Conservation (phyloP, 1,140 invertebrate genomes). For the Aphelinus atriplicis region DNA sequence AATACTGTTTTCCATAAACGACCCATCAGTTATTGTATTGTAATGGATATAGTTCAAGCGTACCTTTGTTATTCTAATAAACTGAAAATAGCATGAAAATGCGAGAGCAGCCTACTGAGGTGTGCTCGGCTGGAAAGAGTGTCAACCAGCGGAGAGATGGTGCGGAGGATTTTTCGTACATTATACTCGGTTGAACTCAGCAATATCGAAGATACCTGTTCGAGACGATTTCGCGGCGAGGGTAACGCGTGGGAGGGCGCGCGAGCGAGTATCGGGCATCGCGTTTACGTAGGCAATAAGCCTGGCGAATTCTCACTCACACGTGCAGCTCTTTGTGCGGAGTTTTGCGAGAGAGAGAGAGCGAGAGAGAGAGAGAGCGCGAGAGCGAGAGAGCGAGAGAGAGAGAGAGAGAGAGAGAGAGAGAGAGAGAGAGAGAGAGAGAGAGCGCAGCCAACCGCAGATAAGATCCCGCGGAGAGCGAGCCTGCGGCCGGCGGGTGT, state of each 20-base stretch:
- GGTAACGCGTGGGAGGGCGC: background rate
- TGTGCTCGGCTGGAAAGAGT: no score
- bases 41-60: no score
- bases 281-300: conserved; percentile 31
- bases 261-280: conserved; percentile 27
- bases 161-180: no score
- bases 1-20: no score
- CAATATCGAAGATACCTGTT: no score
- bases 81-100: no score
- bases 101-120: no score
- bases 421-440: background rate
- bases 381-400: background rate
- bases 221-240: no score
- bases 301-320: background rate
- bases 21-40: no score
- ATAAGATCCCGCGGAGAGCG: background rate
- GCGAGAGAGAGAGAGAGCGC: conserved; percentile 1
- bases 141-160: no score
- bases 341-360: background rate
- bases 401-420: background rate
- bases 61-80: no score
- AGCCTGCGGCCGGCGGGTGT: conserved; percentile 29
- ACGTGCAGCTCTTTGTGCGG: background rate
- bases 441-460: background rate
- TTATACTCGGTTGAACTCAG: no score